Conservation (phyloP, 2,797 vertebrate genomes). For the Sylvilagus floridanus region DNA sequence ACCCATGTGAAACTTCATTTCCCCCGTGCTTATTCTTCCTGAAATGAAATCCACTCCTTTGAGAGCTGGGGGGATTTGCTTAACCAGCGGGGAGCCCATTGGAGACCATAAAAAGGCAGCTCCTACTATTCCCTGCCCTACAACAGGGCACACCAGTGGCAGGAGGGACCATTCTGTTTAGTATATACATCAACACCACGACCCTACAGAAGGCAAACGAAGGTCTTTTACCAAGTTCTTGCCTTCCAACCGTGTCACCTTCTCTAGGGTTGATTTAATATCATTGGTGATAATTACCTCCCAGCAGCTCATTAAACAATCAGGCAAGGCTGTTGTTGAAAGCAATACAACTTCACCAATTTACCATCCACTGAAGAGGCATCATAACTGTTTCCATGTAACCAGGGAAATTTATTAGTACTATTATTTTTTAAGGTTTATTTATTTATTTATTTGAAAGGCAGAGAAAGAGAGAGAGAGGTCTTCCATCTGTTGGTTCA, state of each 20-base stretch:
- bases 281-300: slow-evolving; percentile 27
- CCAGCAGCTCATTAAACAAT: slow-evolving; percentile 24
- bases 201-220: not conserved
- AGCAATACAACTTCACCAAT: not conserved
- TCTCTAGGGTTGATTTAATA: slow-evolving; percentile 9
- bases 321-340: not conserved
- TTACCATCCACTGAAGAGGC: not conserved
- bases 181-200: not conserved
- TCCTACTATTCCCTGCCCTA: not conserved
- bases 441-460: too few relatives aligned
- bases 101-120: not conserved
- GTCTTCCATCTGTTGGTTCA: too few relatives aligned
- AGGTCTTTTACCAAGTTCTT: not conserved
- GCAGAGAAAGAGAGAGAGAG: too few relatives aligned
- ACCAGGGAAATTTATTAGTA: not conserved
- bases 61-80: slow-evolving; percentile 48
- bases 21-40: slow-evolving; percentile 27
- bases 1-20: slow-evolving; percentile 61
- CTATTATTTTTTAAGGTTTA: not conserved
- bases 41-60: slow-evolving; percentile 63
- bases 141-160: not conserved
- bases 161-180: not conserved
- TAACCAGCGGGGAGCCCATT: slow-evolving; percentile 16
- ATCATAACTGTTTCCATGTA: not conserved
- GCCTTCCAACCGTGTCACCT: not conserved